These are phyloP conservation scores for Poeciliopsis paucimaculata DNA, from an alignment of 2,797 vertebrate genomes.

Conservation along the genomic window DNA sequence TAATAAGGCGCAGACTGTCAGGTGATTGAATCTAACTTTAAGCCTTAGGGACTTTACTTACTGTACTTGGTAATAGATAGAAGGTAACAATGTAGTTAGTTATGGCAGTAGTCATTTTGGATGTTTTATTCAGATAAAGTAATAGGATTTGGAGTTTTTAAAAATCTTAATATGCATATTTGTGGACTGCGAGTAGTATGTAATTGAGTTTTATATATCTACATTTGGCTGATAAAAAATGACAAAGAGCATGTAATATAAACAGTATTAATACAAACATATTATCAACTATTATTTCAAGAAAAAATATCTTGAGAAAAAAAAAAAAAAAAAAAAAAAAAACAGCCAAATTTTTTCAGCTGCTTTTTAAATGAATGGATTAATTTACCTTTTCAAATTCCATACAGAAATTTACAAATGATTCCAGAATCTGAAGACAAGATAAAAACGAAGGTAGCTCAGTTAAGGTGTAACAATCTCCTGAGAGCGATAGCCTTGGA, in stretches of 20 bases:
- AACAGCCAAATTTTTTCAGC: neutral
- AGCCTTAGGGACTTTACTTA: neutral
- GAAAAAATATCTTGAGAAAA: neutral
- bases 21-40: neutral
- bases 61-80: neutral
- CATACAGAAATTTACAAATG: neutral
- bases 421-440: neutral
- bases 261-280: neutral
- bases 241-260: neutral
- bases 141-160: neutral
- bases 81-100: neutral
- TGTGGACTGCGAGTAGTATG: neutral
- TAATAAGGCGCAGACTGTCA: neutral
- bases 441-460: neutral
- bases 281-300: neutral
- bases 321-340: neutral
- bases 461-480: neutral
- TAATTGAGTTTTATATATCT: neutral
- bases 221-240: neutral
- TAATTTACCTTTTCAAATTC: too few species aligned
- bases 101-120: neutral
- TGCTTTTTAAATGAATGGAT: neutral
- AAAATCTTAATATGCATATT: neutral
- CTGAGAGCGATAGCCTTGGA: neutral
- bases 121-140: neutral